These are phyloP conservation scores for Corynorhinus townsendii DNA, from an alignment of 2,113 vertebrate genomes.

Conservation along the genomic window DNA sequence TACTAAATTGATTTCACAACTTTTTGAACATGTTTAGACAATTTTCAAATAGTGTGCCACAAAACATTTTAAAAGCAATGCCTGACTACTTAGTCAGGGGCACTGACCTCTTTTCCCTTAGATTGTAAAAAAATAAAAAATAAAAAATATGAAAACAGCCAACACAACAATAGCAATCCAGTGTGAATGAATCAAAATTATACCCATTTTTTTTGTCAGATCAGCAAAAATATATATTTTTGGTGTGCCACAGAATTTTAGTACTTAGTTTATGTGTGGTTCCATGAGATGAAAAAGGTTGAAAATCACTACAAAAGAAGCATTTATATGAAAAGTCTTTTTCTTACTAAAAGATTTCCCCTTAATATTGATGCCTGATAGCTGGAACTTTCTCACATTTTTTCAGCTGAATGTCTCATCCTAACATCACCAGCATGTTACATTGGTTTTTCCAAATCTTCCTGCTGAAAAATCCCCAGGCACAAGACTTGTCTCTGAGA, in stretches of 20 bases:
- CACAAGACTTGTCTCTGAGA: not conserved
- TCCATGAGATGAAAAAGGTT: not conserved
- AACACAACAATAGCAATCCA: not conserved
- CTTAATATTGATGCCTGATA: not conserved
- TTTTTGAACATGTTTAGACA: not conserved
- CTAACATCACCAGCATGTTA: not conserved
- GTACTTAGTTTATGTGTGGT: not conserved
- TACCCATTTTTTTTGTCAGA: not conserved
- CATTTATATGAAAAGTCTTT: not conserved
- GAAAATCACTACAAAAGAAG: not conserved
- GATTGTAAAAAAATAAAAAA: not conserved
- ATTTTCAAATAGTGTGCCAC: not conserved
- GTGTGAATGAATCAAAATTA: not conserved
- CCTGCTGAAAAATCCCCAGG: not conserved
- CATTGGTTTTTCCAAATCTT: not conserved
- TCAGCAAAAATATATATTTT: not conserved
- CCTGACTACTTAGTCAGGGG: not conserved
- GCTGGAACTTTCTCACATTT: not conserved
- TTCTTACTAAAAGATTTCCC: not conserved
- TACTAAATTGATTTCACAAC: slow-evolving; percentile 40
- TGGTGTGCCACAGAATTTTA: not conserved
- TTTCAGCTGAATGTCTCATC: not conserved
- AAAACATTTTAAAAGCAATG: not conserved
- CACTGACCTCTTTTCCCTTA: not conserved
- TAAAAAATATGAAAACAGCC: not conserved